Evolutionary conservation across 2,113 vertebrate genomes (phyloP).

Genomic region (Epinephelus cyanopodus): DNA sequence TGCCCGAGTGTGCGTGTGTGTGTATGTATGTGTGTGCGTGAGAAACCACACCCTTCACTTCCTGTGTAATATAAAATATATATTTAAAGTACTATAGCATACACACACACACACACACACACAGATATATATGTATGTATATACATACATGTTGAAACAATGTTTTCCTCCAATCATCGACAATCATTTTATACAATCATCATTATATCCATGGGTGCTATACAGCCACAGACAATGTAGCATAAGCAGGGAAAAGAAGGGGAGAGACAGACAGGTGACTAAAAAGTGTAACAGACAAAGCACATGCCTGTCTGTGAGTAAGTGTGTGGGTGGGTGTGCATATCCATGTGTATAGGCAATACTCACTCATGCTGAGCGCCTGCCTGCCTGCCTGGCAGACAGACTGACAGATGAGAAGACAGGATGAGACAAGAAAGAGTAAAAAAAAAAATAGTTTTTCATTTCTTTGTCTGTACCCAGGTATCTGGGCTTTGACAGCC

Average conservation of each 20-base stretch:
- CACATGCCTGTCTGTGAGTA: conserved; percentile 45
- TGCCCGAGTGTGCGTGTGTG: conserved; percentile 24
- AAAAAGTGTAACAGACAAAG: conserved; percentile 60
- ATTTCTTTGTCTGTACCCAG: conserved; percentile 56
- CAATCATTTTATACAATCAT: neutral
- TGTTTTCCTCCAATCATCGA: neutral
- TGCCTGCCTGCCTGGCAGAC: conserved; percentile 51
- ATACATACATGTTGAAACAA: conserved; percentile 15
- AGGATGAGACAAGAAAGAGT: conserved; percentile 47
- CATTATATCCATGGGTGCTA: neutral
- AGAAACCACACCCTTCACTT: conserved; percentile 85
- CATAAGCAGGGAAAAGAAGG: conserved; percentile 9
- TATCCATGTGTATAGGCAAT: conserved; percentile 62
- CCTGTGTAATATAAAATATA: conserved; percentile 62
- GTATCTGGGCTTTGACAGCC: conserved; percentile 60
- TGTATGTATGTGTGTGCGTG: conserved; percentile 20
- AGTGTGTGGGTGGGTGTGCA: conserved; percentile 24
- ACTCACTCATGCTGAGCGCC: conserved; percentile 80
- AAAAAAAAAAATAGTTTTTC: conserved; percentile 51
- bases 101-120: neutral
- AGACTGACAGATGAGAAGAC: conserved; percentile 51
- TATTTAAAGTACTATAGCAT: conserved; percentile 11
- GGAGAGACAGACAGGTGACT: conserved; percentile 41
- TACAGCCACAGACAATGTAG: neutral
- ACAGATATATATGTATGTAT: neutral